These are phyloP conservation scores for Microctenopoma steveboyesi DNA, from an alignment of 2,797 vertebrate genomes.

Conservation along the genomic window DNA sequence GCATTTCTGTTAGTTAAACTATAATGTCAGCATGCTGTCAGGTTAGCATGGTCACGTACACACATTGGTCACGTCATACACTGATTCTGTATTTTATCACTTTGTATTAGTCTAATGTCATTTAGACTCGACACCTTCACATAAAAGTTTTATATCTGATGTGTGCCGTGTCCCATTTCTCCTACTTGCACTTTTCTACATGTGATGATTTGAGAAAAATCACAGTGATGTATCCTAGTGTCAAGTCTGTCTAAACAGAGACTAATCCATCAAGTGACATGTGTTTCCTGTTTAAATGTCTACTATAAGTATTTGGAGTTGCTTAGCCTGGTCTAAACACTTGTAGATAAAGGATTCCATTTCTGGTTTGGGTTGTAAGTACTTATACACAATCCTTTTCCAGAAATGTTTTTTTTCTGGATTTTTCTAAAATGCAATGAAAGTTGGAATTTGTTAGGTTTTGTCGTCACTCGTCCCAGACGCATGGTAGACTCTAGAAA, in stretches of 20 bases:
- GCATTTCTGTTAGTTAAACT: no score
- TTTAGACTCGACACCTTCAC: neutral
- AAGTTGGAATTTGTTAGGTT: no score
- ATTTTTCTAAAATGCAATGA: no score
- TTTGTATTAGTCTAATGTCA: neutral
- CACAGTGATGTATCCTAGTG: constrained; percentile 21
- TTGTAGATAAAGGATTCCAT: neutral
- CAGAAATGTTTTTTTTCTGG: no score
- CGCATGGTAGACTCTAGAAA: no score
- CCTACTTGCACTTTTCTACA: no score
- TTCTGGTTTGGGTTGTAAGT: no score
- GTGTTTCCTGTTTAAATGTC: constrained; percentile 12
- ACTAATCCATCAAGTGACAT: constrained; percentile 21
- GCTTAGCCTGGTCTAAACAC: neutral
- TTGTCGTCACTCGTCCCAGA: no score
- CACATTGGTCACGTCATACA: no score
- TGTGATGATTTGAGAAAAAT: neutral
- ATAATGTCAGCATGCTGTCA: no score
- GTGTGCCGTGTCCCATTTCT: neutral
- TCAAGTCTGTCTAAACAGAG: constrained; percentile 30
- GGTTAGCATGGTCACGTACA: neutral
- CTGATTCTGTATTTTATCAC: neutral
- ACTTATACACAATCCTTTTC: no score
- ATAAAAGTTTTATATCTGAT: neutral
- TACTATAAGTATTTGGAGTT: neutral